Evolutionary conservation across 2,797 vertebrate genomes (phyloP), one percentile per base, ranked within the genome.

Genomic region (Decapterus maruadsi): DNA sequence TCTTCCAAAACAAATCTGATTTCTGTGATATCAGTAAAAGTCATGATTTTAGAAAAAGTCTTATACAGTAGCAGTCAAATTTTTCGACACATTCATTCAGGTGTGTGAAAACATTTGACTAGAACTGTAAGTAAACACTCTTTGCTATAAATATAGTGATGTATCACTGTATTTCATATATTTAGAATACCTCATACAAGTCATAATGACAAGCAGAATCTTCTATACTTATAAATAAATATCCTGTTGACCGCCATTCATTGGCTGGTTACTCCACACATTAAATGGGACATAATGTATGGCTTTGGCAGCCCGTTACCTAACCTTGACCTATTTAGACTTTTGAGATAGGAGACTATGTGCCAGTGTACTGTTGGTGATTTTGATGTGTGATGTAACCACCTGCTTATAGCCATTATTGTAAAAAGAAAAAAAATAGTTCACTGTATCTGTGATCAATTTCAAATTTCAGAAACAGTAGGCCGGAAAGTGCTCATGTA

Each of bases 291-390:
- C n/a, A 53, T 50, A 40, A 17, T 19, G 29, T n/a, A 19, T 13
- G 1, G 60, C 13, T 58, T 58, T 36, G 45, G 29, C 43, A 42
- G 57, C 19, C 6, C 45, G 63, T 79, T 73, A 77, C 19, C 43
- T 69, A 72, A 85, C 61, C 22, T 67, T 87, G 80, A 83, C 82
- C 82, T 66, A 68, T 64, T 72, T 83, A 53, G 20, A 61, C 20
- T 78, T 78, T 68, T 64, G 31, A 45, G 20, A 70, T 9, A 31
- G 19, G 19, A 36, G 2, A 59, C 9, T 56, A 6, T 14, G 36
- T 22, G 16, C 20, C 4, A 36, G 2, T 55, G 11, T 0, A 20
- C 5, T 46, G 9, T 17, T 26, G 34, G n/a, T 13, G 1, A 31
- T 43, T 56, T 48, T 62, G 17, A 53, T 40, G 12, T 50, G 17